phyloP scores from a whole-genome alignment of 2,113 vertebrate species.

The Esox niger region DNA sequence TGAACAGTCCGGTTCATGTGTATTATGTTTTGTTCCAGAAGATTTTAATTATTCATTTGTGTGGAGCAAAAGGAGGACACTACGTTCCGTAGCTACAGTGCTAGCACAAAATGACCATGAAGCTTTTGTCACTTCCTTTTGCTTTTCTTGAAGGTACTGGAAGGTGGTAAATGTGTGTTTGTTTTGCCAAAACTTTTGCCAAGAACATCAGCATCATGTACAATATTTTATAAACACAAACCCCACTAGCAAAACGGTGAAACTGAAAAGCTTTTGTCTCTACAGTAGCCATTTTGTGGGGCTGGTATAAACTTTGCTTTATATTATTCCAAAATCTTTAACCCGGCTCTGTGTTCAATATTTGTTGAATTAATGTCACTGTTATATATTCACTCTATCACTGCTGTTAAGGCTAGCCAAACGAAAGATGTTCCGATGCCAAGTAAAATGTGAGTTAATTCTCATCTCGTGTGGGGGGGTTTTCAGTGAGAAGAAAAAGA shows the following conservation, averaged over 20 bases:
- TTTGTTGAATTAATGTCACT: conserved; percentile 28
- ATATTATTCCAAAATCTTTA: conserved; percentile 4
- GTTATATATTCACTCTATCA: conserved; percentile 25
- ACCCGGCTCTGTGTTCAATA: too few species aligned
- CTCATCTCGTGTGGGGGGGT: conserved; percentile 14
- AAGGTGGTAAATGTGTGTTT: conserved; percentile 1
- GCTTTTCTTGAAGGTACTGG: conserved; percentile 23
- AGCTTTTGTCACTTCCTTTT: conserved; percentile 12
- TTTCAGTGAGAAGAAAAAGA: conserved; percentile 21
- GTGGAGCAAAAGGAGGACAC: not conserved
- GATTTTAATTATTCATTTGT: not conserved
- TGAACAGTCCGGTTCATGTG: not conserved
- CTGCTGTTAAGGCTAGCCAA: conserved; percentile 27
- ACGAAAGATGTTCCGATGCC: conserved; percentile 32
- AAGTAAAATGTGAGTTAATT: conserved; percentile 7
- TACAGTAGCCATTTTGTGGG: conserved; percentile 26
- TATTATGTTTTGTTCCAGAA: not conserved
- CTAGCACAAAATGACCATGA: not conserved
- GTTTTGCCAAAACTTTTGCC: conserved; percentile 28
- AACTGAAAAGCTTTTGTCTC: conserved; percentile 10
- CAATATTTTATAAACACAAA: conserved; percentile 44
- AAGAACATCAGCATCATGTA: conserved; percentile 53
- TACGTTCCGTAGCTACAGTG: not conserved
- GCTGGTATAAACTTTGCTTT: conserved; percentile 11
- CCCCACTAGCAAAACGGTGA: not conserved